phyloP scores from a whole-genome alignment of 2,113 vertebrate species.

The Xiphophorus maculatus region DNA sequence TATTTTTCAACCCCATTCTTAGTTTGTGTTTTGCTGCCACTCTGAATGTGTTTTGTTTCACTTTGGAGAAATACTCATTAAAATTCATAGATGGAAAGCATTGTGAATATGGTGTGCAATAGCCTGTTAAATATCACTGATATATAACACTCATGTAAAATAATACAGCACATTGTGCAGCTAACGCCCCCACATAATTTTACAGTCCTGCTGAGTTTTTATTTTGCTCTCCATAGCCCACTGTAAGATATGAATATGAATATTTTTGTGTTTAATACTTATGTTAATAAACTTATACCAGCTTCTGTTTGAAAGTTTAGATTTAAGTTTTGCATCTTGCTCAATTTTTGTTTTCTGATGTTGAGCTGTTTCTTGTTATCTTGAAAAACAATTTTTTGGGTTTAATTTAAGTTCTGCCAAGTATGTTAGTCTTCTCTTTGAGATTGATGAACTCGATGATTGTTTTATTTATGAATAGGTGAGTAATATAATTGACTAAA shows the following conservation, averaged over 20 bases:
- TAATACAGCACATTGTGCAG: conserved; percentile 59
- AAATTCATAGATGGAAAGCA: not conserved
- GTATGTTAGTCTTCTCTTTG: conserved; percentile 7
- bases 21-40: conserved; percentile 25
- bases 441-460: conserved; percentile 19
- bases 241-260: not conserved
- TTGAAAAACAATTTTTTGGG: not conserved
- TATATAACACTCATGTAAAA: conserved; percentile 37
- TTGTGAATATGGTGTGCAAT: conserved; percentile 7
- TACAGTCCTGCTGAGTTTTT: conserved; percentile 49
- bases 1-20: conserved; percentile 11
- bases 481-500: not conserved
- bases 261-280: not conserved
- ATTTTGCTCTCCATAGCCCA: conserved; percentile 31
- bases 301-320: not conserved
- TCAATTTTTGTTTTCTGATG: conserved; percentile 2
- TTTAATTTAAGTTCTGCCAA: conserved; percentile 23
- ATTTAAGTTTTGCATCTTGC: not conserved
- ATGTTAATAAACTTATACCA: conserved; percentile 1
- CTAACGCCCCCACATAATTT: conserved; percentile 51
- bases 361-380: conserved; percentile 1
- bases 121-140: conserved; percentile 43
- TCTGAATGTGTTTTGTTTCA: conserved; percentile 22
- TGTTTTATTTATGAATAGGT: conserved; percentile 15
- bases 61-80: conserved; percentile 12